phyloP scores from a whole-genome alignment of 2,888 invertebrate species.

The Lasioglossum malachurum region DNA sequence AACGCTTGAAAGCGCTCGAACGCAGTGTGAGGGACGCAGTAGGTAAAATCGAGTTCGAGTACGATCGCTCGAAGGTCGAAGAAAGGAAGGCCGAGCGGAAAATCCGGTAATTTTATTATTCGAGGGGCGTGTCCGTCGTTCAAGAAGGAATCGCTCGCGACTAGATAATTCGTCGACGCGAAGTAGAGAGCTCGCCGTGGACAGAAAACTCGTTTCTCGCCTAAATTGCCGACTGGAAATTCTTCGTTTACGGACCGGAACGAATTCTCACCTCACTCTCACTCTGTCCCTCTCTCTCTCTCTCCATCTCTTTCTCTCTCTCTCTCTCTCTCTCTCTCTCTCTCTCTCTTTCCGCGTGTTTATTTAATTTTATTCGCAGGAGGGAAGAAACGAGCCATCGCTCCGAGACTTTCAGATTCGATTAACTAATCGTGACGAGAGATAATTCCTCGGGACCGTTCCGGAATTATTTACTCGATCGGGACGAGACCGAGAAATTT shows the following conservation, averaged over 20 bases:
- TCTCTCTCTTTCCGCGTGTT: constrained; percentile 24
- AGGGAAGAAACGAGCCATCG: constrained; percentile 33
- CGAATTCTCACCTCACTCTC: constrained; percentile 12
- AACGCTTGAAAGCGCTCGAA: background rate
- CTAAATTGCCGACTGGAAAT: constrained; percentile 33
- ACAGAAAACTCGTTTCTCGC: constrained; percentile 41
- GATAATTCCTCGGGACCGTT: constrained; percentile 11
- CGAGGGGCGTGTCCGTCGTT: background rate
- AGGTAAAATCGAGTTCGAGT: background rate
- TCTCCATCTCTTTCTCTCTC: too few relatives aligned
- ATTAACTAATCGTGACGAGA: constrained; percentile 32
- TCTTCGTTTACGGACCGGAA: constrained; percentile 35
- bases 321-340: too few relatives aligned
- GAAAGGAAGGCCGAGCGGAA: background rate
- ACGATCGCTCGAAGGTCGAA: background rate
- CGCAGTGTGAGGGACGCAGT: background rate
- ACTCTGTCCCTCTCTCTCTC: background rate
- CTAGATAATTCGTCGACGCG: constrained; percentile 41
- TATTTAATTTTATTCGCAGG: constrained; percentile 42
- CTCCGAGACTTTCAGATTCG: constrained; percentile 25
- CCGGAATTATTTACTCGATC: constrained; percentile 23
- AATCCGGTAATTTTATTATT: constrained; percentile 28
- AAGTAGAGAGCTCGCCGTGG: background rate
- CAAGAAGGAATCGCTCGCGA: constrained; percentile 7
- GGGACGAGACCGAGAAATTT: background rate